A percentile compares a stretch with the other conserved stretches of the same genome.
phyloP scores from a whole-genome alignment of 2,113 vertebrate genomes.

The Nettapus auritus region DNA sequence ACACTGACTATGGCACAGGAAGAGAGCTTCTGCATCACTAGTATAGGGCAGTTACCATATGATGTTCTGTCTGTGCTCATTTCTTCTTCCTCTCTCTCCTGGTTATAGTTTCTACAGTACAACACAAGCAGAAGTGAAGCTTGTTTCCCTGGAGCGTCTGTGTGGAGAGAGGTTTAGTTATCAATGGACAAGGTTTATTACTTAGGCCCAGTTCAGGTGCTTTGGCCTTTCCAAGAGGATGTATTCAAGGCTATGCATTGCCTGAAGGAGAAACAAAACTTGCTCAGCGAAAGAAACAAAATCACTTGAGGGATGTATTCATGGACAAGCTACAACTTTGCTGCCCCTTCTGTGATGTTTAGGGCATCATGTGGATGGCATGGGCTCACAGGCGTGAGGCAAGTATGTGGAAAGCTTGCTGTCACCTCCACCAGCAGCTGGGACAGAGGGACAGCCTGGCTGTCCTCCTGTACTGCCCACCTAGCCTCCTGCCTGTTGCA shows the following conservation, averaged over 20 bases:
- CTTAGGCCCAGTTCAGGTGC: neutral
- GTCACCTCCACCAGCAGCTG: too few species aligned
- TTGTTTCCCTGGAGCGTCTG: neutral
- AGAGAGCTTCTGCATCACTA: neutral
- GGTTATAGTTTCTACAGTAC: neutral
- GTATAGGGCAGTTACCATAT: neutral
- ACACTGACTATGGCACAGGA: neutral
- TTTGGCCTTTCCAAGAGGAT: neutral
- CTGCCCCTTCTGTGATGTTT: neutral
- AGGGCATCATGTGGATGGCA: neutral
- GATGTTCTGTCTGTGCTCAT: neutral
- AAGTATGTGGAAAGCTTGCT: neutral
- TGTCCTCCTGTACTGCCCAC: neutral
- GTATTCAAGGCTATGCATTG: neutral
- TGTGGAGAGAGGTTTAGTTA: neutral
- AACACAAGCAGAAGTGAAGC: neutral
- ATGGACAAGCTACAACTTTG: neutral
- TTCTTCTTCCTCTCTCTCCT: neutral
- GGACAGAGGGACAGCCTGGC: neutral
- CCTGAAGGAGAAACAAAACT: neutral
- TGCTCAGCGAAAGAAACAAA: neutral
- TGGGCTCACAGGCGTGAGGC: rapidly evolving
- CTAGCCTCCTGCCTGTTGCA: neutral
- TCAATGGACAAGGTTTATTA: neutral
- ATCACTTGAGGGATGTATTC: rapidly evolving